Percentiles rank a stretch among this genome's conserved stretches.
Evolutionary conservation across 2,113 vertebrate species (phyloP).

Genomic region (Jaculus jaculus): DNA sequence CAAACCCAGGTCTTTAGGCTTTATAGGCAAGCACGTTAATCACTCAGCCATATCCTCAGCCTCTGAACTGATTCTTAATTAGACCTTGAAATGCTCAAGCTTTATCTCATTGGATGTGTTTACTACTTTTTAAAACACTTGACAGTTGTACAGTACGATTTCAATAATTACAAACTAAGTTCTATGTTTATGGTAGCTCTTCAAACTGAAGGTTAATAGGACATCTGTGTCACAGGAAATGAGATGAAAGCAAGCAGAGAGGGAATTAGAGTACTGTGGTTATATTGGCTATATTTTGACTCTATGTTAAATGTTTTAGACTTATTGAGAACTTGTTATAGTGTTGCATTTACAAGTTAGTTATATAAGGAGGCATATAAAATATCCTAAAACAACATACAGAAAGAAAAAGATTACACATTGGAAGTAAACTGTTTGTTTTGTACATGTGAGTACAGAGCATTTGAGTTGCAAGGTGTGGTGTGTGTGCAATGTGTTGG

Average conservation of each 20-base stretch:
- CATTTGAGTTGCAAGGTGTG: too few species aligned
- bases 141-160: conserved; percentile 13
- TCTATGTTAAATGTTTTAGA: neutral
- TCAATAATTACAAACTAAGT: neutral
- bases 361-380: neutral
- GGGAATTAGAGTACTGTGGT: neutral
- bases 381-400: neutral
- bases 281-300: conserved; percentile 11
- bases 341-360: neutral
- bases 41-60: too few species aligned
- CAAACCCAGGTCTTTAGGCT: too few species aligned
- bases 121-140: conserved; percentile 42
- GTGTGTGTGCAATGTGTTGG: too few species aligned
- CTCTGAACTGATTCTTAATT: neutral
- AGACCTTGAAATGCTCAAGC: conserved; percentile 24
- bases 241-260: neutral
- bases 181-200: neutral
- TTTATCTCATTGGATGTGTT: conserved; percentile 12
- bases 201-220: neutral
- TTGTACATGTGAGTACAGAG: too few species aligned
- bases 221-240: neutral
- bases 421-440: neutral
- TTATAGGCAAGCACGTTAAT: too few species aligned
- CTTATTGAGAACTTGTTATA: neutral
- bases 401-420: neutral